These are phyloP conservation scores for Arothron firmamentum DNA, from an alignment of 2,113 vertebrate genomes.

Conservation along the genomic window DNA sequence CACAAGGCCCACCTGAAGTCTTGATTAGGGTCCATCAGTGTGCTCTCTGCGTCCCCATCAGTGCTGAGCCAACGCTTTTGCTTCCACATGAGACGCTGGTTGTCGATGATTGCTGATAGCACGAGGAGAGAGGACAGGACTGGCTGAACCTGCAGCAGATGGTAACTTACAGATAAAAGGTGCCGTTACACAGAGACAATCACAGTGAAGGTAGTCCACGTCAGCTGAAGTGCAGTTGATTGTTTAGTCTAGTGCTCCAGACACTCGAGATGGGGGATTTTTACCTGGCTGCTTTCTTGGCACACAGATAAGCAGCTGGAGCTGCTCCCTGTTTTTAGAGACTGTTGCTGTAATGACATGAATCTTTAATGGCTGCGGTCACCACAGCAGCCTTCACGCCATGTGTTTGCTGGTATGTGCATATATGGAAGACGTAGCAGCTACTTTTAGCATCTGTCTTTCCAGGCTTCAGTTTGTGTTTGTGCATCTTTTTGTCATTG, in stretches of 20 bases:
- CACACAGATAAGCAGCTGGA: conserved; percentile 29
- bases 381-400: conserved; percentile 36
- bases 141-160: too few species aligned
- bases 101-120: conserved; percentile 54
- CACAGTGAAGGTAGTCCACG: conserved; percentile 2
- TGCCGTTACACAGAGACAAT: conserved; percentile 1
- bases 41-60: conserved; percentile 58
- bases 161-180: too few species aligned
- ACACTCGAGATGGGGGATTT: too few species aligned
- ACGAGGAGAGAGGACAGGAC: conserved; percentile 24
- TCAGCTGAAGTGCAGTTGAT: too few species aligned
- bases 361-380: conserved; percentile 72
- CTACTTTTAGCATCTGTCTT: conserved; percentile 30
- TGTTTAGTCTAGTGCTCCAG: too few species aligned
- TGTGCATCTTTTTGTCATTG: conserved; percentile 18
- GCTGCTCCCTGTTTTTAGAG: conserved; percentile 62
- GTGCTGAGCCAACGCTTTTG: conserved; percentile 48
- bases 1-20: conserved; percentile 52
- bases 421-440: conserved; percentile 3
- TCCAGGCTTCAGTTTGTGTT: conserved; percentile 30
- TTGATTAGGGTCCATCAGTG: conserved; percentile 48
- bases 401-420: conserved; percentile 7
- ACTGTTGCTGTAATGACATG: conserved; percentile 74
- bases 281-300: too few species aligned
- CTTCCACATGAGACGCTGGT: conserved; percentile 47